Percentiles rank a stretch among this genome's conserved stretches.
These are phyloP conservation scores for Athetis lepigone DNA, from an alignment of 2,888 invertebrate genomes.

Conservation along the genomic window DNA sequence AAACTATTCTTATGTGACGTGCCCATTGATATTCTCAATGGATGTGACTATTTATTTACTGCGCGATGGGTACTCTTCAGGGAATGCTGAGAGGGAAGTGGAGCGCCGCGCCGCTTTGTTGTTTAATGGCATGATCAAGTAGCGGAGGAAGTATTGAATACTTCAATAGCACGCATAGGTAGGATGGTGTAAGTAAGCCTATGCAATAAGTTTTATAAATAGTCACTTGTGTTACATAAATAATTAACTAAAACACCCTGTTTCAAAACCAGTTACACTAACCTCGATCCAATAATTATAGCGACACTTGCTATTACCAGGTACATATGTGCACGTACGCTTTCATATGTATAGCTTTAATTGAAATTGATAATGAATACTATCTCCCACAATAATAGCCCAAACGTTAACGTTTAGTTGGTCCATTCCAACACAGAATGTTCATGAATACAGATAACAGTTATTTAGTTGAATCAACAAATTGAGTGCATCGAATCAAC, in stretches of 20 bases:
- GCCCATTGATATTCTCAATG: neutral
- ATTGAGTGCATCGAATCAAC: constrained; percentile 54
- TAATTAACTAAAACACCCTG: constrained; percentile 21
- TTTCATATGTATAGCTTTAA: constrained; percentile 16
- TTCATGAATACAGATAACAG: constrained; percentile 25
- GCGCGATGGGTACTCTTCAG: constrained; percentile 30
- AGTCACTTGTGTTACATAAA: constrained; percentile 2
- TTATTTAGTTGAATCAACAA: constrained; percentile 52
- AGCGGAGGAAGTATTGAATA: constrained; percentile 23
- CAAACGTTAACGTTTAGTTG: constrained; percentile 32
- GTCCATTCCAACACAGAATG: constrained; percentile 17
- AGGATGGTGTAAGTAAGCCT: neutral
- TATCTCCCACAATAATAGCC: constrained; percentile 30
- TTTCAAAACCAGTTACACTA: constrained; percentile 27
- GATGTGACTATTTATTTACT: constrained; percentile 45
- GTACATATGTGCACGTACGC: no score
- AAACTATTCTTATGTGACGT: constrained; percentile 37
- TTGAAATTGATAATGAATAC: constrained; percentile 37
- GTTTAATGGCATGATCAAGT: constrained; percentile 41
- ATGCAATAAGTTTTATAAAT: neutral
- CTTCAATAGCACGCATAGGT: constrained; percentile 3
- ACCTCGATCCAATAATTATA: constrained; percentile 40
- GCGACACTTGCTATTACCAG: constrained; percentile 18
- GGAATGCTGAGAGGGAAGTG: constrained; percentile 46
- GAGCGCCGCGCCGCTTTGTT: constrained; percentile 34